These are phyloP conservation scores for Cantharis lateralis DNA, from an alignment of 2,888 invertebrate species.

Conservation along the genomic window DNA sequence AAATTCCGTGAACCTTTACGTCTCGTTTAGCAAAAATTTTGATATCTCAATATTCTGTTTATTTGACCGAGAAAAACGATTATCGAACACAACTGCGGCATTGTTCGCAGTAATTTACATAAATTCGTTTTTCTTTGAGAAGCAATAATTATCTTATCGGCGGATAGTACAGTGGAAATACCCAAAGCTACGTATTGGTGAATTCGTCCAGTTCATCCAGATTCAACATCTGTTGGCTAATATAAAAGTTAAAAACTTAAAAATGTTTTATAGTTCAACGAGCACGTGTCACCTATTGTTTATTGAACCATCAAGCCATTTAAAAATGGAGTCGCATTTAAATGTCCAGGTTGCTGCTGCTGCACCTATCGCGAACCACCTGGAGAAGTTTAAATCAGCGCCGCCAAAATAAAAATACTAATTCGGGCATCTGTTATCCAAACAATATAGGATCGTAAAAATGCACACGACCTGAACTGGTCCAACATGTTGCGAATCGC, in stretches of 20 bases:
- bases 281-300: conserved; percentile 27
- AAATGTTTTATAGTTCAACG: conserved; percentile 10
- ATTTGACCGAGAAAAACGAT: neutral
- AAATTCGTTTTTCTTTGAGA: neutral
- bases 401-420: conserved; percentile 30
- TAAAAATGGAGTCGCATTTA: conserved; percentile 44
- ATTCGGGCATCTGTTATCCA: conserved; percentile 31
- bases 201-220: no score
- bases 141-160: neutral
- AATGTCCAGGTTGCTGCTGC: conserved; percentile 23
- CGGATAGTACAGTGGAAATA: neutral
- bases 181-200: no score
- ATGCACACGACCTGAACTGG: conserved; percentile 38
- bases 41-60: neutral
- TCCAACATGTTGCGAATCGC: conserved; percentile 36
- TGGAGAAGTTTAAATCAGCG: conserved; percentile 39
- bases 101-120: neutral
- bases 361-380: conserved; percentile 39
- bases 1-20: neutral
- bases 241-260: conserved; percentile 23
- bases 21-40: neutral
- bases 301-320: conserved; percentile 38
- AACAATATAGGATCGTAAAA: conserved; percentile 22
- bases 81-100: neutral
- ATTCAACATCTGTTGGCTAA: conserved; percentile 18